Evolutionary conservation across 2,113 vertebrate species (phyloP), one percentile per base, ranked within the genome.

Genomic region (Thamnaconus septentrionalis): DNA sequence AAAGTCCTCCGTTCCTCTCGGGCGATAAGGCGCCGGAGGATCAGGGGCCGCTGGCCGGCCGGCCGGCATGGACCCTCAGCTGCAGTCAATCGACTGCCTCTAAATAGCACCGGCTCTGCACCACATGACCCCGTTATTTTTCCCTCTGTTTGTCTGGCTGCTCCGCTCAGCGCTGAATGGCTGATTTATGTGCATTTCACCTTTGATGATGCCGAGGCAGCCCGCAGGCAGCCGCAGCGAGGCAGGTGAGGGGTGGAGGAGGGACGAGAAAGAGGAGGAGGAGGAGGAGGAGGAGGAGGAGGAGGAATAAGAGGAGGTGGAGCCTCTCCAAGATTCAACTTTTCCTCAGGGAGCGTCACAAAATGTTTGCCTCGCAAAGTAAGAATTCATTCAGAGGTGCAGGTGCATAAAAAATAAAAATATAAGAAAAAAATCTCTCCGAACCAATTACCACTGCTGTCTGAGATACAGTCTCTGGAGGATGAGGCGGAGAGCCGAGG

Each of bases 321-420:
- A 31, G 18, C 18, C 18, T 31, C 69, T 61, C 68, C 57, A 54
- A 58, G 76, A 62, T 65, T 69, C 51, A 68, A 58, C 43, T 49
- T 41, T 56, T 52, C 69, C 61, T 67, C 1, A 31, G 12, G 65
- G 54, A 11, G 40, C 4, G 5, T 53, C 58, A 12, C 56, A 73
- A 74, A 31, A 83, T 81, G 73, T 85, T 85, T 86, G 76, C 76
- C 55, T 81, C 57, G 48, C 67, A 83, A 82, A 86, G 86, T 72
- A 85, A 78, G 78, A 75, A 87, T 83, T 77, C 42, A 83, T 84
- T 82, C 73, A 71, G 83, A 82, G 80, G 61, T 66, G 74, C 66
- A 45, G 47, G 63, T 55, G 59, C 58, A 70, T 31, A 31, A 31
- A 31, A 31, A 31, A 31, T 31, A 31, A 31, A 31, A 31, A 31